Conservation (phyloP, 2,888 invertebrate species). For the Tridacna crocea region DNA sequence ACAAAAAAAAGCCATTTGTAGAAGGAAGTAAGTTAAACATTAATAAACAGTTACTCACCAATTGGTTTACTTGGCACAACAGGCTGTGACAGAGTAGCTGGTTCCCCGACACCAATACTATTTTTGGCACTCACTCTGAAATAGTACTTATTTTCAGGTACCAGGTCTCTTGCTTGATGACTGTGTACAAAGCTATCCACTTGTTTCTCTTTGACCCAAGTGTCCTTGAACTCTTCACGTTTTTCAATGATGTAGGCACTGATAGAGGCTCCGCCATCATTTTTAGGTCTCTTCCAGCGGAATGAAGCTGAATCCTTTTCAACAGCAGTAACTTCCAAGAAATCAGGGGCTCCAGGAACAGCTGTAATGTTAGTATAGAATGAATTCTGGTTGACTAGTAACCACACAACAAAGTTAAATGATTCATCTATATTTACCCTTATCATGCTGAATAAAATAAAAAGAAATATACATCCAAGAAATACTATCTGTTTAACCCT, state of each 20-base stretch:
- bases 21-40: too few relatives aligned
- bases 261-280: conserved; percentile 79
- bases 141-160: conserved; percentile 80
- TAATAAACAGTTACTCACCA: conserved; percentile 88
- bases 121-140: conserved; percentile 83
- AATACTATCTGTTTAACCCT: not conserved
- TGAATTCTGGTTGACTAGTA: too few relatives aligned
- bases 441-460: too few relatives aligned
- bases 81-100: conserved; percentile 71
- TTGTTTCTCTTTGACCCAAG: conserved; percentile 69
- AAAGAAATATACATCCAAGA: too few relatives aligned
- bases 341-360: conserved; percentile 73
- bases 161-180: conserved; percentile 68
- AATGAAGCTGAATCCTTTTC: conserved; percentile 73
- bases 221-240: conserved; percentile 69
- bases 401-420: not conserved
- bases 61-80: conserved; percentile 75
- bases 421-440: too few relatives aligned
- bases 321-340: conserved; percentile 70
- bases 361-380: conserved; percentile 63
- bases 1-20: too few relatives aligned
- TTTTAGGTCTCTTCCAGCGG: conserved; percentile 83
- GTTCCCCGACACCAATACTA: conserved; percentile 72
- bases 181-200: conserved; percentile 65
- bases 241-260: conserved; percentile 77